phyloP scores from a whole-genome alignment of 1,140 invertebrate genomes.

The Penaeus indicus region DNA sequence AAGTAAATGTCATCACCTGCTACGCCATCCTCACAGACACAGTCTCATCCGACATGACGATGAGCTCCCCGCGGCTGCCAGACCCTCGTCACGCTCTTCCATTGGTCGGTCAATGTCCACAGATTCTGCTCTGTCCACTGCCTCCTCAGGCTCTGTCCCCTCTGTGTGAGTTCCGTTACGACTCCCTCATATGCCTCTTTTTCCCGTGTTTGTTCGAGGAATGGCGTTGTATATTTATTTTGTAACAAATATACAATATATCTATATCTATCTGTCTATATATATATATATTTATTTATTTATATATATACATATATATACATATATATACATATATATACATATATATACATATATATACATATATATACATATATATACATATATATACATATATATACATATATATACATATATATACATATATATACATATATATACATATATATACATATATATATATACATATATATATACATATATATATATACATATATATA shows the following conservation, averaged over 20 bases:
- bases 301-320: too few species aligned
- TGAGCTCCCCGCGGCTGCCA: conserved; percentile 68
- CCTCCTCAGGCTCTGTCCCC: conserved; percentile 19
- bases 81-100: conserved; percentile 61
- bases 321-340: too few species aligned
- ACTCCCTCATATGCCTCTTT: not conserved
- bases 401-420: too few species aligned
- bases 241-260: not conserved
- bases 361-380: too few species aligned
- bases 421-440: too few species aligned
- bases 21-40: conserved; percentile 48
- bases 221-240: not conserved
- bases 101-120: conserved; percentile 59
- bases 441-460: too few species aligned
- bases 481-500: too few species aligned
- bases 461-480: too few species aligned
- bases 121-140: conserved; percentile 50
- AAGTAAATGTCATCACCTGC: not conserved
- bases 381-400: too few species aligned
- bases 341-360: too few species aligned
- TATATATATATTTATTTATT: too few species aligned
- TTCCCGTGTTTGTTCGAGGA: not conserved
- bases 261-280: too few species aligned
- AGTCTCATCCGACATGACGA: conserved; percentile 65
- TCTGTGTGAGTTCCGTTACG: conserved; percentile 29